These are phyloP conservation scores for Lordiphosa fenestrarum DNA, from an alignment of 2,888 invertebrate species.

Conservation along the genomic window DNA sequence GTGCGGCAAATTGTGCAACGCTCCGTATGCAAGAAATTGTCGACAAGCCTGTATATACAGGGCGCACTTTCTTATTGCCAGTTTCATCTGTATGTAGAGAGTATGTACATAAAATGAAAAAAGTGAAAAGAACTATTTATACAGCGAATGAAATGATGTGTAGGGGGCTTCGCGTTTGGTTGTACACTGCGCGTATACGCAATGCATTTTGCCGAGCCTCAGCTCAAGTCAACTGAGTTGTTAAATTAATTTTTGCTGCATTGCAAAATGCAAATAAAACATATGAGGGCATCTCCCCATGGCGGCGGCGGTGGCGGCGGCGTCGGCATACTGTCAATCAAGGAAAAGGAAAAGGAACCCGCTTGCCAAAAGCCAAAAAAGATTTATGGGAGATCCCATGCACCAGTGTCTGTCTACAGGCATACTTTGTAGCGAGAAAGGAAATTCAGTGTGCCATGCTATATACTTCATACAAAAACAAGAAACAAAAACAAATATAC, in stretches of 20 bases:
- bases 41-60: slow-evolving; percentile 47
- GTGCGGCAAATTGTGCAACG: slow-evolving; percentile 71
- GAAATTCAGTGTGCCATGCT: slow-evolving; percentile 63
- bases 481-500: slow-evolving; percentile 31
- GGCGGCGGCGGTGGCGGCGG: slow-evolving; percentile 27
- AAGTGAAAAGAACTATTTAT: slow-evolving; percentile 44
- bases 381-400: slow-evolving; percentile 57
- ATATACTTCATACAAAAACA: slow-evolving; percentile 19
- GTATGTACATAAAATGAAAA: slow-evolving; percentile 9
- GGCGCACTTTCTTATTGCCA: slow-evolving; percentile 29
- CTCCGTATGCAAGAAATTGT: slow-evolving; percentile 66
- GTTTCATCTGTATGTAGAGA: slow-evolving; percentile 4
- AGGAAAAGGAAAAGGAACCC: slow-evolving; percentile 31
- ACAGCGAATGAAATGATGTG: slow-evolving; percentile 18
- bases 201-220: slow-evolving; percentile 57
- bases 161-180: slow-evolving; percentile 13
- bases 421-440: slow-evolving; percentile 35
- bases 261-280: slow-evolving; percentile 57
- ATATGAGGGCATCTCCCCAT: slow-evolving; percentile 27
- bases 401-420: slow-evolving; percentile 44
- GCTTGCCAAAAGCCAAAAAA: slow-evolving; percentile 54
- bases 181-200: slow-evolving; percentile 61
- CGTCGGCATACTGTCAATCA: slow-evolving; percentile 57
- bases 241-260: slow-evolving; percentile 77
- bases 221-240: slow-evolving; percentile 77